Base-by-base conservation (phyloP, 2,888 invertebrate species). In the Iphiclides podalirius region DNA sequence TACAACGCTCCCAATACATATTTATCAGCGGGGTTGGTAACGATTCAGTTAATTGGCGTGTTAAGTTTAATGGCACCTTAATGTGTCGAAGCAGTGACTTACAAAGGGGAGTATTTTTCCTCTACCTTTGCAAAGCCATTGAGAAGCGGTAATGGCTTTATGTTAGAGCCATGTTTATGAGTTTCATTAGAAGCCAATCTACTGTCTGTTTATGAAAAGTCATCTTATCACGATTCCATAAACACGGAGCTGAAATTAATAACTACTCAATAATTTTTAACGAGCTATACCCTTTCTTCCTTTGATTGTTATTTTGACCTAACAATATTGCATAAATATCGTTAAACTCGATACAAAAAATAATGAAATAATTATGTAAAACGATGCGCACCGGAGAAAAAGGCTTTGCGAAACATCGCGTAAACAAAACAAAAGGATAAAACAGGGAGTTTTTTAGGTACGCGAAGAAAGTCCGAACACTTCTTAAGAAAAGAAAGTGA, bases 111-210 rank as follows among this genome's bases (percentile, higher is more conserved):
- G 68, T 66, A 38, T 40, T 75, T 75, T 78, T 80, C 79, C 75
- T 58, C 64, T 67, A 74, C 77, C 72, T 74, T 31, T 31, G 67
- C 63, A 57, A 61, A 75, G 72, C 73, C 80, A 80, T 85, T 78
- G 73, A 66, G 76, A 79, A 73, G 74, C 81, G 79, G 75, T 84
- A 86, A 85, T 85, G 74, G 75, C 63, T 63, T 54, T 64, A 73
- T 78, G 76, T 81, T 82, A 83, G 74, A 76, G 62, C 75, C 79
- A 78, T 82, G 77, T 78, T 83, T 81, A 85, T 83, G 79, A 85
- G 73, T 81, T 80, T 82, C 80, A 85, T 84, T 83, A 86, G 75
- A 67, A 72, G 70, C 65, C 70, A 72, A 80, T 77, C 81, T 77
- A 70, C 78, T 67, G 26, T 26, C 9, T 2, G n/a, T n/a, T n/a